A percentile compares a stretch with the other conserved stretches of the same genome.
These are phyloP conservation scores for Listronotus bonariensis DNA, from an alignment of 1,140 invertebrate genomes.

Conservation along the genomic window DNA sequence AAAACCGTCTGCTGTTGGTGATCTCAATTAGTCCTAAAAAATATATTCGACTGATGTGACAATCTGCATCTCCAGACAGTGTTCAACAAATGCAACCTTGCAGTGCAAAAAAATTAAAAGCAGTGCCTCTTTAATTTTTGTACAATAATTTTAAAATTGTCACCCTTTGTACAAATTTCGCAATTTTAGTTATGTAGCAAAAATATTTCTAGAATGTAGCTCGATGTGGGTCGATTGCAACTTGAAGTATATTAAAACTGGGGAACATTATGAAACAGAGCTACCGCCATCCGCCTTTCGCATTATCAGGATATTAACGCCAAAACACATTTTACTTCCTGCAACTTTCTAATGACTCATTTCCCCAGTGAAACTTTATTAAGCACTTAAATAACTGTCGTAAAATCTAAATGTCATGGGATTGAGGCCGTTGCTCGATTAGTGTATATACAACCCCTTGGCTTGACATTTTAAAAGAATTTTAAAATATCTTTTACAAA, in stretches of 20 bases:
- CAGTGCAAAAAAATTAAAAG: too few relatives aligned
- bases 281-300: constrained; percentile 5
- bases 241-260: constrained; percentile 4
- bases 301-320: constrained; percentile 19
- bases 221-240: neutral
- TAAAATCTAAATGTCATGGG: constrained; percentile 18
- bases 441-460: neutral
- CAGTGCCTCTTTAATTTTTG: too few relatives aligned
- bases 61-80: too few relatives aligned
- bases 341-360: constrained; percentile 28
- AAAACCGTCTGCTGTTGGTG: too few relatives aligned
- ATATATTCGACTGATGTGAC: too few relatives aligned
- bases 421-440: constrained; percentile 1
- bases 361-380: constrained; percentile 24
- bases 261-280: constrained; percentile 6
- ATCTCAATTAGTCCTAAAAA: too few relatives aligned
- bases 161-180: neutral
- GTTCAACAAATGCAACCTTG: too few relatives aligned
- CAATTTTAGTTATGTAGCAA: constrained; percentile 3
- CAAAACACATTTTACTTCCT: constrained; percentile 25
- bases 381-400: constrained; percentile 22
- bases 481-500: neutral
- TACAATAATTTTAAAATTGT: too few relatives aligned
- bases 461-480: neutral
- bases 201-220: neutral